Percentiles rank a stretch among this genome's conserved stretches.
Evolutionary conservation across 2,888 invertebrate genomes (phyloP).

Genomic region (Myopa tessellatipennis): DNA sequence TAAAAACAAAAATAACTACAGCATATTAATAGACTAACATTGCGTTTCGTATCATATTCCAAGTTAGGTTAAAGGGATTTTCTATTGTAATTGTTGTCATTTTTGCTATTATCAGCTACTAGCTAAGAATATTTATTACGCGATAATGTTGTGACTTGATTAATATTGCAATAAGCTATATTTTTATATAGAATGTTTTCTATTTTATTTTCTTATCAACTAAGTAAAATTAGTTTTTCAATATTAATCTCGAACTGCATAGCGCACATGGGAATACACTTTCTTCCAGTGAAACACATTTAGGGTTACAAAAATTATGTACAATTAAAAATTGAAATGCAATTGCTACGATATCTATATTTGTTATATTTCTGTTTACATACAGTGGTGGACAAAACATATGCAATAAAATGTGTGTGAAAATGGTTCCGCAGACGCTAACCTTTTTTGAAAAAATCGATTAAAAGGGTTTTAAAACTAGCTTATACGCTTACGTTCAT

Average conservation of each 20-base stretch:
- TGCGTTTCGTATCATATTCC: neutral
- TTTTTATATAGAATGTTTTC: neutral
- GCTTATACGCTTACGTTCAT: no score
- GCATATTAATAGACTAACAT: neutral
- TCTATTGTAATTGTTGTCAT: neutral
- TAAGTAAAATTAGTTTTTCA: neutral
- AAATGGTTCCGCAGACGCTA: no score
- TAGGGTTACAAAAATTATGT: no score
- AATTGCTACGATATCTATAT: neutral
- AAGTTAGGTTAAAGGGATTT: neutral
- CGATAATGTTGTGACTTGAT: neutral
- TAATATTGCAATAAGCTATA: neutral
- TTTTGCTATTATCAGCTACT: neutral
- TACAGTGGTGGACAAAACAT: no score
- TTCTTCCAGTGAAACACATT: no score
- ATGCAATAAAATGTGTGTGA: no score
- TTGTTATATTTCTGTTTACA: no score
- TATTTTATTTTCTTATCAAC: neutral
- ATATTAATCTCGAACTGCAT: no score
- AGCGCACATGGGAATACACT: no score
- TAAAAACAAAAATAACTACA: neutral
- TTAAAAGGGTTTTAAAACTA: no score
- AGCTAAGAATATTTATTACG: neutral
- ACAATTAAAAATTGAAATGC: neutral
- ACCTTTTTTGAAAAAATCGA: no score